phyloP scores from a whole-genome alignment of 2,888 invertebrate genomes.

The Plagiodera versicolora region DNA sequence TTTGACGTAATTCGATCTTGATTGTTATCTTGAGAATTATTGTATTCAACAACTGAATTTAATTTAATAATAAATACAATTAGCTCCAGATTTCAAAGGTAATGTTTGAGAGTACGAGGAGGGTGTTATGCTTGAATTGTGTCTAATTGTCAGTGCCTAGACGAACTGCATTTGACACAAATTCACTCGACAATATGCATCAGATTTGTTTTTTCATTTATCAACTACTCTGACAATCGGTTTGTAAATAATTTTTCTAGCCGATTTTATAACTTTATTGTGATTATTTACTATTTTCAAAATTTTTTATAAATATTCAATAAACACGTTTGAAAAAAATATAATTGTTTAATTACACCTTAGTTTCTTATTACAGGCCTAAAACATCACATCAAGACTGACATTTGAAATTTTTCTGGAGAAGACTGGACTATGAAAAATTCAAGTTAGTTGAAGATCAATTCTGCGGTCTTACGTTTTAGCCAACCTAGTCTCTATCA shows the following conservation, averaged over 20 bases:
- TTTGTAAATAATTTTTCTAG: conserved; percentile 39
- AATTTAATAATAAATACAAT: not conserved
- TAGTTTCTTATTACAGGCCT: conserved; percentile 54
- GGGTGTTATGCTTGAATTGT: conserved; percentile 34
- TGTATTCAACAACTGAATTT: not conserved
- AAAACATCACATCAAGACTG: conserved; percentile 55
- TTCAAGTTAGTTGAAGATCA: conserved; percentile 57
- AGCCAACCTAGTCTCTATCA: conserved; percentile 37
- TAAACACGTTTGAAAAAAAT: conserved; percentile 45
- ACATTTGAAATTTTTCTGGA: conserved; percentile 57
- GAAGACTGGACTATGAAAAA: conserved; percentile 54
- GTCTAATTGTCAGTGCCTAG: conserved; percentile 47
- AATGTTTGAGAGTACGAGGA: too few species aligned
- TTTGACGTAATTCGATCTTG: too few species aligned
- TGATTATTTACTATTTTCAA: conserved; percentile 47
- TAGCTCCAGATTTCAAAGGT: too few species aligned
- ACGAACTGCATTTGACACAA: conserved; percentile 28
- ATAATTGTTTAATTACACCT: conserved; percentile 51
- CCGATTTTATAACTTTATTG: conserved; percentile 39
- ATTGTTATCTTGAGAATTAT: too few species aligned
- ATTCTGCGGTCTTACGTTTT: conserved; percentile 55
- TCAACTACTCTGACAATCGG: conserved; percentile 45
- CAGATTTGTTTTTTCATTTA: conserved; percentile 35
- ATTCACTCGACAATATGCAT: conserved; percentile 42
- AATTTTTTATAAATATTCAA: conserved; percentile 47